Base-by-base conservation (phyloP, 2,888 invertebrate genomes). In the Lycocerus yunnanus region DNA sequence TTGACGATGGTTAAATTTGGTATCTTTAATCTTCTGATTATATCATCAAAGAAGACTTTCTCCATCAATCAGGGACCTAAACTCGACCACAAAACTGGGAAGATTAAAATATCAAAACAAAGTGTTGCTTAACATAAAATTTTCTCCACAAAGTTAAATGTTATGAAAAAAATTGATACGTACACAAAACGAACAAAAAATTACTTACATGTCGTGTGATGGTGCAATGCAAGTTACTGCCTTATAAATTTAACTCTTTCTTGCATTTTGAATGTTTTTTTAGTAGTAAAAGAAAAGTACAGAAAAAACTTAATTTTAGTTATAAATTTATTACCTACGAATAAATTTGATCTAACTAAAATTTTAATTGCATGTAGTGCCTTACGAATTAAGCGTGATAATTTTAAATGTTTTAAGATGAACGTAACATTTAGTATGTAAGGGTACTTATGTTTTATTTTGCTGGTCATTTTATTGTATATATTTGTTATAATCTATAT, bases 351-450 rank as follows among this genome's bases (percentile, higher is more conserved):
- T 73, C 66, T 73, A 73, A 65, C 73, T 73, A 73, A 43, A 68
- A 72, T 61, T 43, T 61, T 65, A 69, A 68, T 76, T 69, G 71
- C 73, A 72, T 76, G 78, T 78, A 77, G 78, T 78, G 78, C 78
- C 78, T 78, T 78, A 78, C 72, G 66, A 73, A 73, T 74, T 77
- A 71, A 78, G 68, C 72, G 77, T 78, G 78, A 78, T 78, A 75
- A 76, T 76, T 78, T 77, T 71, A 27, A 72, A 69, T 73, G 71
- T 70, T 43, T 21, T 71, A 74, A 21, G 58, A 72, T 15, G 43
- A 71, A 75, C 60, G 66, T 75, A 67, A 71, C 66, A 74, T 74
- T 60, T 73, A 72, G 67, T 13, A 66, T 71, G 21, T 72, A 69
- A 75, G 69, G 75, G 73, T 75, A 75, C 75, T 75, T 75, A 75